These are phyloP conservation scores for Microchirus variegatus DNA, from an alignment of 2,797 vertebrate species.

Conservation along the genomic window DNA sequence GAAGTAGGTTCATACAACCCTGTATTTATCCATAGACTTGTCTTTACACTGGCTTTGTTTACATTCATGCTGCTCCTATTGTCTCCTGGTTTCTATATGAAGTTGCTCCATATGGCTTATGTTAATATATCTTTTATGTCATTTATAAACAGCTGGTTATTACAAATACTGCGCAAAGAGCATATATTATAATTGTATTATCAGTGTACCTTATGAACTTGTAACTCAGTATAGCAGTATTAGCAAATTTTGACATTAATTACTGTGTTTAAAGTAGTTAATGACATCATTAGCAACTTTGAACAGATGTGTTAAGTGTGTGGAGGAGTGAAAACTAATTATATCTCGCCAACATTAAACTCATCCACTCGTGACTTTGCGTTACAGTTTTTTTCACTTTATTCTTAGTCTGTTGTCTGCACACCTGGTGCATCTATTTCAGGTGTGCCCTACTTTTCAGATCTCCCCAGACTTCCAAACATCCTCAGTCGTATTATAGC, in stretches of 20 bases:
- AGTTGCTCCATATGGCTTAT: too few species aligned
- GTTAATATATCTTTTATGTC: too few species aligned
- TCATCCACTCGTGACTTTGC: constrained; percentile 4
- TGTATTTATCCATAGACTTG: too few species aligned
- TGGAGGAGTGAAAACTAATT: neutral
- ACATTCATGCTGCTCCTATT: too few species aligned
- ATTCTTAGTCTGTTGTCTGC: constrained; percentile 19
- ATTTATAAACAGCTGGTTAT: neutral
- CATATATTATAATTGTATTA: neutral
- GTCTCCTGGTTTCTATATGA: too few species aligned
- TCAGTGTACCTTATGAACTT: neutral
- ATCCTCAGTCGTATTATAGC: constrained; percentile 25
- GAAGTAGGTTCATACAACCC: too few species aligned
- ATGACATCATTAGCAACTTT: constrained; percentile 21
- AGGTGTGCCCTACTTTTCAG: constrained; percentile 74
- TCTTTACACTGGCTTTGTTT: too few species aligned
- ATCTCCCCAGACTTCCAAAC: constrained; percentile 22
- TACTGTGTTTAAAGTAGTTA: constrained; percentile 11
- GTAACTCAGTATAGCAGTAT: neutral
- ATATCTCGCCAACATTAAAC: neutral
- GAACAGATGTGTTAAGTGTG: constrained; percentile 8
- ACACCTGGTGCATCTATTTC: constrained; percentile 78
- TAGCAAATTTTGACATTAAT: constrained; percentile 9
- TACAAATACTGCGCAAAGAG: neutral
- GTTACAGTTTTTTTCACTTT: constrained; percentile 16